These are phyloP conservation scores for Aphelocoma coerulescens DNA, from an alignment of 2,113 vertebrate species.

Conservation along the genomic window DNA sequence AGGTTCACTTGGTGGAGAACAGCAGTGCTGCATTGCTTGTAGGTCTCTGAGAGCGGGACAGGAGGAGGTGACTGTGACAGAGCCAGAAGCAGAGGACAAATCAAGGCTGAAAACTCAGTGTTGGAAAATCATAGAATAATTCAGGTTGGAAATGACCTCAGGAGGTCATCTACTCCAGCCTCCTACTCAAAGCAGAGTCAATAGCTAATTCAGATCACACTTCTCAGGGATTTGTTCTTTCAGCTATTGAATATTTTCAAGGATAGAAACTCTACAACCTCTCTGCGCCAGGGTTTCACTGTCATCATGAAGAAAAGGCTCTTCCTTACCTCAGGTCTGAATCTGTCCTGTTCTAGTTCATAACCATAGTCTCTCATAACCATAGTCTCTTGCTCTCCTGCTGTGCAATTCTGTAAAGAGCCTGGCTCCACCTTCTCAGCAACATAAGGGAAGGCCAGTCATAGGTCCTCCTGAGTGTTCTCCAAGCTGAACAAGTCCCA, in stretches of 20 bases:
- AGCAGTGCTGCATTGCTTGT: not conserved
- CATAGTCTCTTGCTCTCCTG: not conserved
- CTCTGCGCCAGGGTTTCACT: not conserved
- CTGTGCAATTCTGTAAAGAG: not conserved
- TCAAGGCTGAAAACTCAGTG: not conserved
- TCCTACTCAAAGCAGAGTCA: not conserved
- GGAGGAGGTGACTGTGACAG: not conserved
- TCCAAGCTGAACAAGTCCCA: not conserved
- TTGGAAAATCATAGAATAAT: not conserved
- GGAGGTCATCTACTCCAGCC: not conserved
- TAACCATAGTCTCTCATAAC: not conserved
- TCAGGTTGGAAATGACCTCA: not conserved
- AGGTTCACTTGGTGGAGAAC: not conserved
- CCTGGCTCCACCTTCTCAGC: not conserved
- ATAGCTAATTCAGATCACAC: not conserved
- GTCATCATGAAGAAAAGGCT: not conserved
- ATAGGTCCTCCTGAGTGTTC: not conserved
- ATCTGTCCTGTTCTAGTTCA: not conserved
- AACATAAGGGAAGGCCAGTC: not conserved
- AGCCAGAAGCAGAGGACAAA: not conserved
- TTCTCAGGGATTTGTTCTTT: not conserved
- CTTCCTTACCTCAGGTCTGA: not conserved
- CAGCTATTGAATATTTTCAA: not conserved
- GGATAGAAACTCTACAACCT: not conserved
- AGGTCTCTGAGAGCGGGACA: not conserved